Evolutionary conservation across 2,797 vertebrate genomes (phyloP).

Genomic region (Artibeus jamaicensis): DNA sequence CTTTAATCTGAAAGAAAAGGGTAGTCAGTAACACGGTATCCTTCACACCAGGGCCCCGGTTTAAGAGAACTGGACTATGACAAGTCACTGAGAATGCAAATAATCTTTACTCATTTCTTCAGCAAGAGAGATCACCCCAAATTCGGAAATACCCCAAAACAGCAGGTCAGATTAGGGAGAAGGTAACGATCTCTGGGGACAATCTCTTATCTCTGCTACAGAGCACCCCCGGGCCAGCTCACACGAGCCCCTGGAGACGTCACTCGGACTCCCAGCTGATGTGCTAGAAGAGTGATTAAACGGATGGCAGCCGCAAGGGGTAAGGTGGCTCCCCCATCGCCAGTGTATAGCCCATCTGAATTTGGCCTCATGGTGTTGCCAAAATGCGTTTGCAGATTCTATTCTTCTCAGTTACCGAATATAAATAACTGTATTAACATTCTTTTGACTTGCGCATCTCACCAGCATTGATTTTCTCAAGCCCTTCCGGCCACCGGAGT

Average conservation of each 20-base stretch:
- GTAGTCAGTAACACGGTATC: not conserved
- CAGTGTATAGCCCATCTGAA: not conserved
- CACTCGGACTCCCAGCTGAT: not conserved
- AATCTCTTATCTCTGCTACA: not conserved
- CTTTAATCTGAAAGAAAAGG: conserved; percentile 94
- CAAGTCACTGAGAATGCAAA: not conserved
- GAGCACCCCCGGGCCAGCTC: not conserved
- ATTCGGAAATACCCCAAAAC: not conserved
- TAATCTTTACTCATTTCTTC: not conserved
- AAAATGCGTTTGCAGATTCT: not conserved
- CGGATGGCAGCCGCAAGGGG: not conserved
- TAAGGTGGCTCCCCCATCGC: not conserved
- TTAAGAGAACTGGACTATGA: rapidly evolving
- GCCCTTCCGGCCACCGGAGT: not conserved
- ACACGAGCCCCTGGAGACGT: not conserved
- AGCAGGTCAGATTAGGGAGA: not conserved
- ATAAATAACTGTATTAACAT: not conserved
- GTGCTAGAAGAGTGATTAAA: not conserved
- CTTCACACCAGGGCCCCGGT: not conserved
- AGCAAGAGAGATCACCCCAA: not conserved
- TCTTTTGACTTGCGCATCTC: not conserved
- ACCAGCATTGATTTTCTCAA: not conserved
- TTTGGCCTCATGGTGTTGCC: not conserved
- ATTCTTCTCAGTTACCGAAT: not conserved
- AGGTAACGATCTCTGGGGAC: not conserved